A percentile compares a stretch with the other conserved stretches of the same genome.
Evolutionary conservation across 1,140 invertebrate genomes (phyloP).

Genomic region (Aplysia californica): DNA sequence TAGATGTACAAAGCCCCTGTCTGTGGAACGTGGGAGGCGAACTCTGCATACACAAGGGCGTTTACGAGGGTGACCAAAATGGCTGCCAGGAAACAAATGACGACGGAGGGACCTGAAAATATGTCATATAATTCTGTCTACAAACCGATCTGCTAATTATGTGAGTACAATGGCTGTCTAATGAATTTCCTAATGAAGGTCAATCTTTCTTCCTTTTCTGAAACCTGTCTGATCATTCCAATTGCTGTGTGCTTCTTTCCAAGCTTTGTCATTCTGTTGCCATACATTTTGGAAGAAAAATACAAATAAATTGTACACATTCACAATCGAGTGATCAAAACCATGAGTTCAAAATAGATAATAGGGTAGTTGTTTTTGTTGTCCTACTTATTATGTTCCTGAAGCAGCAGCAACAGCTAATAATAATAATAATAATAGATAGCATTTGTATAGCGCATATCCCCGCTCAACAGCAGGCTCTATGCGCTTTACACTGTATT

Average conservation of each 20-base stretch:
- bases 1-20: conserved; percentile 65
- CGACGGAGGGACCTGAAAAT: conserved; percentile 77
- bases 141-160: background rate
- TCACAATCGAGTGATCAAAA: no score
- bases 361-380: no score
- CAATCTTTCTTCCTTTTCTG: background rate
- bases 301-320: no score
- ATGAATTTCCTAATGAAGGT: background rate
- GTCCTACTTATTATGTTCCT: no score
- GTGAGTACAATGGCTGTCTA: no score
- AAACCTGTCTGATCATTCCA: background rate
- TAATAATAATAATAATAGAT: no score
- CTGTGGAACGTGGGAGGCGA: conserved; percentile 89
- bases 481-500: no score
- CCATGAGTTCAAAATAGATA: no score
- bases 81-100: conserved; percentile 86
- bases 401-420: no score
- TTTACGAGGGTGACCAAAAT: conserved; percentile 85
- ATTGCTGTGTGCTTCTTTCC: background rate
- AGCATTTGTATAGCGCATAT: no score
- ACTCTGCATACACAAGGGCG: conserved; percentile 93
- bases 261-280: background rate
- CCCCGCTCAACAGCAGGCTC: no score
- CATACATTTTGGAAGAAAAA: background rate
- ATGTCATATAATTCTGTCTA: background rate